These are phyloP conservation scores for Calephelis virginiensis DNA, from an alignment of 1,140 invertebrate species.

Conservation along the genomic window DNA sequence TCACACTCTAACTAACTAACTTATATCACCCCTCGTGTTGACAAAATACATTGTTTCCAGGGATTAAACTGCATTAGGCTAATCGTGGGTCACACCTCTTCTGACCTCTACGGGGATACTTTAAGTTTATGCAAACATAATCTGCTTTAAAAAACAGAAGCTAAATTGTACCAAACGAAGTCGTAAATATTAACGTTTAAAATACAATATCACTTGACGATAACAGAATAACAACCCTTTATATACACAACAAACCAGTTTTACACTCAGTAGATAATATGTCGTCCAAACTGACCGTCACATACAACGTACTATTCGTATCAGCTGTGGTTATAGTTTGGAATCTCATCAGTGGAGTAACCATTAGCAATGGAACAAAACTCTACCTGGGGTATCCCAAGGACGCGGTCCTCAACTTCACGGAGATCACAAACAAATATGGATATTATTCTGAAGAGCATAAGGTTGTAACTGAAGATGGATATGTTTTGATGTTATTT, in stretches of 20 bases:
- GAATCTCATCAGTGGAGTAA: conserved; percentile 22
- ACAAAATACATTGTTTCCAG: no score
- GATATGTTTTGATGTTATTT: no score
- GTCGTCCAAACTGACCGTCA: conserved; percentile 43
- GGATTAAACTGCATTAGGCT: no score
- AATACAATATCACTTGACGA: no score
- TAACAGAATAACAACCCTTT: conserved; percentile 1
- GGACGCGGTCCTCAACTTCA: conserved; percentile 43
- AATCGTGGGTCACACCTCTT: no score
- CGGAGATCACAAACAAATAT: conserved; percentile 37
- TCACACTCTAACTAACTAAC: no score
- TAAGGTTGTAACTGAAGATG: conserved; percentile 67
- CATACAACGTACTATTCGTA: conserved; percentile 33
- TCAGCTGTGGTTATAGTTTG: conserved; percentile 29
- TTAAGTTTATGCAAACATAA: no score
- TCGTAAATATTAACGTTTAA: no score
- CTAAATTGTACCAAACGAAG: no score
- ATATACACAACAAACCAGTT: background rate
- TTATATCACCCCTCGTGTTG: no score
- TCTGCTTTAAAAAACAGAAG: no score
- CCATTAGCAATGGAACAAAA: conserved; percentile 35
- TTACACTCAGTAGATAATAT: conserved; percentile 39
- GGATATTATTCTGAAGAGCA: conserved; percentile 49
- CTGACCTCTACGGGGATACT: no score
- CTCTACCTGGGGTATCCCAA: conserved; percentile 31